phyloP scores from a whole-genome alignment of 2,113 vertebrate genomes.

The Lagopus muta region DNA sequence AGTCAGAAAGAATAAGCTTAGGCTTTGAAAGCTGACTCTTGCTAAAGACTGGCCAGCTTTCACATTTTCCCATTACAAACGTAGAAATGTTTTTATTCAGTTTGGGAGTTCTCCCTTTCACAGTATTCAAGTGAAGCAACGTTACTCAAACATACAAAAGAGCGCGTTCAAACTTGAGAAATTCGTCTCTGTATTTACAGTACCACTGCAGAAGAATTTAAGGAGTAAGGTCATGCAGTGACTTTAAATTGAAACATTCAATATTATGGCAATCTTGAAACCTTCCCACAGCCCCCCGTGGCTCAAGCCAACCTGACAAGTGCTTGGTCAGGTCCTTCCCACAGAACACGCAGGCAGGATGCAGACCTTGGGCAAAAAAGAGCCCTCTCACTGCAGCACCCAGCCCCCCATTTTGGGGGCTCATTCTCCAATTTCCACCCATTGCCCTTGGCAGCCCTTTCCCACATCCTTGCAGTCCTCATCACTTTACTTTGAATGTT shows the following conservation, averaged over 20 bases:
- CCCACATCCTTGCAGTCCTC: background rate
- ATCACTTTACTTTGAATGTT: accelerated
- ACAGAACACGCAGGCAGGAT: background rate
- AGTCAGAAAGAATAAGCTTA: background rate
- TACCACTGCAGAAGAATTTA: background rate
- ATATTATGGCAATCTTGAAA: background rate
- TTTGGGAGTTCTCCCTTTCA: background rate
- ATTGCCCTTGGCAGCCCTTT: background rate
- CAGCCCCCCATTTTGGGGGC: background rate
- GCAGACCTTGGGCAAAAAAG: background rate
- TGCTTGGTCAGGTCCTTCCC: background rate
- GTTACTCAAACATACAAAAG: background rate
- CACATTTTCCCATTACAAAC: background rate
- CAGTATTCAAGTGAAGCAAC: background rate
- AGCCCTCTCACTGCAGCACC: accelerated
- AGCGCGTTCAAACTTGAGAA: background rate
- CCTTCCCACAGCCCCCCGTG: background rate
- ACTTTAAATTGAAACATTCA: background rate
- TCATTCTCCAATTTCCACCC: background rate
- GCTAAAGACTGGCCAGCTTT: background rate
- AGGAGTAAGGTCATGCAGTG: background rate
- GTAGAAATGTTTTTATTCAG: background rate
- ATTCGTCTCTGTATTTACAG: accelerated
- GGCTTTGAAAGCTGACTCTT: background rate
- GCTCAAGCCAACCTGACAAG: background rate